Base-by-base conservation (phyloP, 2,797 vertebrate species). In the Sternarchorhynchus goeldii region DNA sequence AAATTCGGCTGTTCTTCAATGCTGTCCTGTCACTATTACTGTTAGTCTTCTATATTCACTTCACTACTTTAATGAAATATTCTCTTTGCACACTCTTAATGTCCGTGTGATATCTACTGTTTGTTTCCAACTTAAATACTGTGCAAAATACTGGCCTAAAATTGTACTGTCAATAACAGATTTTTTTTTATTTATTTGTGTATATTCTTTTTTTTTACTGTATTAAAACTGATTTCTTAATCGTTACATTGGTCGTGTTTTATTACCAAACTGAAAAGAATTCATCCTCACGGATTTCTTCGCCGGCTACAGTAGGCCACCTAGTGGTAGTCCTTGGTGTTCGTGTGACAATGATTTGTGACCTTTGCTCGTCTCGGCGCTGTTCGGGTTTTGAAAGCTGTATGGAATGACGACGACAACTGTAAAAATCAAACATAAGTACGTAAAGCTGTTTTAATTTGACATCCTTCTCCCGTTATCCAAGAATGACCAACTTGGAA, bases 71-170 rank as follows among this genome's bases (percentile, higher is more conserved):
- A 84, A 68, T 77, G 68, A 84, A 86, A 90, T 89, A 89, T 90
- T 93, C 90, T 90, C 88, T 89, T 91, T 93, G 92, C 92, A 93
- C 93, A 89, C 86, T 91, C 83, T 87, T 87, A 88, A 86, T 89
- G 80, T 81, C 84, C 86, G 71, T 82, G 78, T 86, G 76, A 87
- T 86, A 85, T 87, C 85, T 84, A 84, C 84, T 83, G 84, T 78
- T 85, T 67, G 70, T 71, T 60, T 78, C 69, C 75, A 69, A 16
- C 21, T 41, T 79, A 66, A 76, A 76, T 88, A 88, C 88, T 88
- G 77, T 91, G 83, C 82, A 89, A 88, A 86, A 86, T 66, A 60
- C 69, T 80, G 78, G n/a, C 58, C 57, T 45, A 59, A 77, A 67
- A 72, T 67, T 83, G 74, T 65, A 84, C 86, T 90, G 90, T 88